phyloP scores from a whole-genome alignment of 2,888 invertebrate species.

The Carcina quercana region DNA sequence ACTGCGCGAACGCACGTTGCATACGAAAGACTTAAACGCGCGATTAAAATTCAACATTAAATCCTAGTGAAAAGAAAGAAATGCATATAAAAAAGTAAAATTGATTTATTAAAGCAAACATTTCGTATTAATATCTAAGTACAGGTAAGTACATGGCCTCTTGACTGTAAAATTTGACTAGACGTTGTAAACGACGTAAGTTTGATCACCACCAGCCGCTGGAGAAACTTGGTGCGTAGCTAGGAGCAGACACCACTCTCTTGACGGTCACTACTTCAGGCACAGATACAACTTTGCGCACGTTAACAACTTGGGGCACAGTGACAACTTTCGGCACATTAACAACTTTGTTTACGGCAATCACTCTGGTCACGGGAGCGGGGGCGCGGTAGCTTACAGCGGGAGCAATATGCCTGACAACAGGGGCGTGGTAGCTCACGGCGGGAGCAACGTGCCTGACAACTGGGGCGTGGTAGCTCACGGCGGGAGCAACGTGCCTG shows the following conservation, averaged over 20 bases:
- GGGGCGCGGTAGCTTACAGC: constrained; percentile 10
- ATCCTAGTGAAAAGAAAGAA: too few species aligned
- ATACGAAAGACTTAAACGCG: too few species aligned
- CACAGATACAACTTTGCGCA: constrained; percentile 32
- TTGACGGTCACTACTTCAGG: constrained; percentile 37
- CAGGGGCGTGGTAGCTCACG: constrained; percentile 6
- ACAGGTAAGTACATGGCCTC: too few species aligned
- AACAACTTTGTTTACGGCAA: constrained; percentile 30
- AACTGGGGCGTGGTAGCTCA: constrained; percentile 2
- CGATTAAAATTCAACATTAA: too few species aligned
- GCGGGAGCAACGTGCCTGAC: constrained; percentile 5
- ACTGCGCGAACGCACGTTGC: too few species aligned
- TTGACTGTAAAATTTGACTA: constrained; percentile 9
- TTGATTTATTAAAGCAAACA: too few species aligned
- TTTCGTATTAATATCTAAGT: too few species aligned
- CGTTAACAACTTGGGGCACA: constrained; percentile 27
- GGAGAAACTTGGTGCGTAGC: constrained; percentile 5
- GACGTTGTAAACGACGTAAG: constrained; percentile 8
- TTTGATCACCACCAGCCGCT: constrained; percentile 19
- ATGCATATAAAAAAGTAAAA: too few species aligned
- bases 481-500: constrained; percentile 3
- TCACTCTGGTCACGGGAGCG: constrained; percentile 17
- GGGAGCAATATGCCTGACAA: constrained; percentile 7
- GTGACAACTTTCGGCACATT: constrained; percentile 26
- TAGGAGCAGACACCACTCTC: constrained; percentile 28